Evolutionary conservation across 92 coral and sea anemone genomes (phyloP).

Genomic region (Zoanthus sociatus): DNA sequence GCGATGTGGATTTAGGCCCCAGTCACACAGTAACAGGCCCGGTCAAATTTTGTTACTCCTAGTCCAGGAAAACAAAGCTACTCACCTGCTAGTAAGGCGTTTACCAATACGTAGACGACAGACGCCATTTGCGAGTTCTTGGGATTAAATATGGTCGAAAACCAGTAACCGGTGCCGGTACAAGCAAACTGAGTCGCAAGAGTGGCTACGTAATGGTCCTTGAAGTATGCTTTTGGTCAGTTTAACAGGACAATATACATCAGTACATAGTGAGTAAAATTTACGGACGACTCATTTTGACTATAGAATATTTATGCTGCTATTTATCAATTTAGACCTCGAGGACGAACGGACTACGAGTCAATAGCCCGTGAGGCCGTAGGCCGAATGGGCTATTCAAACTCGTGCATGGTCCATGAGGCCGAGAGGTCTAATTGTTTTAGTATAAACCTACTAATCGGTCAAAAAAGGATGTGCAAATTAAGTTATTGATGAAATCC

Average conservation of each 20-base stretch:
- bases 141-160: constrained; percentile 70
- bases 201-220: constrained; percentile 57
- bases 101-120: constrained; percentile 62
- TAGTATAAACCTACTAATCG: too few relatives aligned
- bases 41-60: too few relatives aligned
- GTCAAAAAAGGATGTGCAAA: too few relatives aligned
- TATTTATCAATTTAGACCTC: too few relatives aligned
- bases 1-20: too few relatives aligned
- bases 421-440: too few relatives aligned
- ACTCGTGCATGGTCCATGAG: too few relatives aligned
- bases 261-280: background rate
- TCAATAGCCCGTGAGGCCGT: too few relatives aligned
- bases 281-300: background rate
- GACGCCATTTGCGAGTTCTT: constrained; percentile 75
- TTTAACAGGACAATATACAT: background rate
- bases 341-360: too few relatives aligned
- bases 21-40: too few relatives aligned
- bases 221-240: constrained; percentile 49
- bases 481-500: too few relatives aligned
- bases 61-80: background rate
- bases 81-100: constrained; percentile 66
- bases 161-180: constrained; percentile 64
- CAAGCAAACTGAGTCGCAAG: constrained; percentile 63
- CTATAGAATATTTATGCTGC: background rate
- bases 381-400: too few relatives aligned